Conservation (phyloP, 2,797 vertebrate genomes). For the Babyrousa celebensis region DNA sequence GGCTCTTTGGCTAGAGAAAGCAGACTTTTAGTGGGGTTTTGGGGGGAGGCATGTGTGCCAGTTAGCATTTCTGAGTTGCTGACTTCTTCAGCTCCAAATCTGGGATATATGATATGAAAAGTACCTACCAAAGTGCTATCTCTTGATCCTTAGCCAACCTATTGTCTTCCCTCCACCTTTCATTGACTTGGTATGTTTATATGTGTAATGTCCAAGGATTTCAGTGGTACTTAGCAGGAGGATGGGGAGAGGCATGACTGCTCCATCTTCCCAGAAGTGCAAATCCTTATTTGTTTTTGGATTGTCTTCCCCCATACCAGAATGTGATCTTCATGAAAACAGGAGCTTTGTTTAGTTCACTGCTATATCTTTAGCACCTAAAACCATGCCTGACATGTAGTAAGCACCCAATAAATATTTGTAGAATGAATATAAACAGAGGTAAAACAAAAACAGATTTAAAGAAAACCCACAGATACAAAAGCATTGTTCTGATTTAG, state of each 20-base stretch:
- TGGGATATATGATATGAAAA: not conserved
- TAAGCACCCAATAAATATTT: not conserved
- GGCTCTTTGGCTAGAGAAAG: not conserved
- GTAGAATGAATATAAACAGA: not conserved
- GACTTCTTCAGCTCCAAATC: not conserved
- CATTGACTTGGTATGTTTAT: not conserved
- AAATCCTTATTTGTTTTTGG: not conserved
- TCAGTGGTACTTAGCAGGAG: not conserved
- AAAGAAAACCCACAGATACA: not conserved
- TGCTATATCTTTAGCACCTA: not conserved
- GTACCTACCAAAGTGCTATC: not conserved
- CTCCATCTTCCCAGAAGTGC: not conserved
- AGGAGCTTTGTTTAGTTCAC: not conserved
- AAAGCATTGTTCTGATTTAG: not conserved
- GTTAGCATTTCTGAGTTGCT: not conserved
- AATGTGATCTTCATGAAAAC: not conserved
- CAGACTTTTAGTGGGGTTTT: not conserved
- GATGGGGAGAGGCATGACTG: not conserved
- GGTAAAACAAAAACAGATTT: not conserved
- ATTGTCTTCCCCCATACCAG: not conserved
- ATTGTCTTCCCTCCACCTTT: not conserved
- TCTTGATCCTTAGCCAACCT: no score
- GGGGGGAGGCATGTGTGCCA: no score
- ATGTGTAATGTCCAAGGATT: not conserved
- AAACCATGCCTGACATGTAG: not conserved